Evolutionary conservation across 2,888 invertebrate genomes (phyloP), one percentile per base, ranked within the genome.

Genomic region (Dolomedes plantarius): DNA sequence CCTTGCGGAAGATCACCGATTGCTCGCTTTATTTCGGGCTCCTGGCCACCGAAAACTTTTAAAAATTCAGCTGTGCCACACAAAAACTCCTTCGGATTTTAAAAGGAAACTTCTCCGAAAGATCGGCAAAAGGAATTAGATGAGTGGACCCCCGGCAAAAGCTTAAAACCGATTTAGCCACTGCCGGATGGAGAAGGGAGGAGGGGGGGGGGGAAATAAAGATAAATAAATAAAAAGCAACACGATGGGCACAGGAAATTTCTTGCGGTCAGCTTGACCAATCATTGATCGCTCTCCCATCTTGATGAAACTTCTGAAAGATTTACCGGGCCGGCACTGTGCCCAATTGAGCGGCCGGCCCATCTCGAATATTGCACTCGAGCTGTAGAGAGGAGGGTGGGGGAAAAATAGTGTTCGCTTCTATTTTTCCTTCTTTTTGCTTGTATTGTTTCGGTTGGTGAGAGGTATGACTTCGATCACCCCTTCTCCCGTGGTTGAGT

Each of bases 321-420:
- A 72, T 72, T 72, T 72, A 72, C 72, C 72, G n/a, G 46, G 69
- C 56, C 50, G 67, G 77, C 67, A 31, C 28, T 19, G 67, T 9
- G 36, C n/a, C 31, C 32, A 67, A 67, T 67, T 23, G 67, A 67
- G 36, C 67, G 23, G n/a, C 36, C 27, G 67, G 67, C 27, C 76
- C 76, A 76, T 76, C 76, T 41, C 76, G 65, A 67, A 76, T 76
- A 76, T 76, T 76, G 29, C 67, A 65, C 76, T 65, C 32, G 39
- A 39, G 19, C 16, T 11, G 28, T 16, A 64, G 64, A 74, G 32
- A 23, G 62, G 19, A 29, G 36, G 36, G 7, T 36, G 36, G 11
- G 56, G 23, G 7, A 56, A 19, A 23, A 23, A 46, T 46, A 46
- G 41, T 56, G 23, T 56, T 56, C 23, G 56, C 16, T 56, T 46